A percentile compares a stretch with the other conserved stretches of the same genome.
Evolutionary conservation across 2,113 vertebrate genomes (phyloP).

Genomic region (Aix galericulata): DNA sequence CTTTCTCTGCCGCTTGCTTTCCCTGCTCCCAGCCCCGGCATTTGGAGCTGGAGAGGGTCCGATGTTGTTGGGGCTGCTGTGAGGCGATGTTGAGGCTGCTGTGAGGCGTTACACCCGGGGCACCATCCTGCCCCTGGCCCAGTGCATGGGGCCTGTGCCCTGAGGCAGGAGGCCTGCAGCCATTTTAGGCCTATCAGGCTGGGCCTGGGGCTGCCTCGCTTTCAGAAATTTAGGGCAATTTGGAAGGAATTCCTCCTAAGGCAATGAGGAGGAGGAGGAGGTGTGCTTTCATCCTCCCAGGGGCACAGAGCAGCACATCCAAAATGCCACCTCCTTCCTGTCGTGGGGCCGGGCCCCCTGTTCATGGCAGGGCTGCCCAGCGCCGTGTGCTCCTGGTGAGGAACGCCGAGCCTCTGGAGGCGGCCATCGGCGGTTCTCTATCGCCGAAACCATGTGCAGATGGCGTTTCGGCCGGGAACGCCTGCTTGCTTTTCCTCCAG

Average conservation of each 20-base stretch:
- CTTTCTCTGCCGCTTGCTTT: neutral
- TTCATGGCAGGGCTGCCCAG: neutral
- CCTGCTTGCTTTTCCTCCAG: neutral
- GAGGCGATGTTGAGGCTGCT: neutral
- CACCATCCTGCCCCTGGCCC: neutral
- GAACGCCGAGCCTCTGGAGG: neutral
- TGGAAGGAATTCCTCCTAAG: neutral
- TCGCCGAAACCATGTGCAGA: slow-evolving; percentile 57
- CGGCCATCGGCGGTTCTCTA: neutral
- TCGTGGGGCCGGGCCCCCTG: neutral
- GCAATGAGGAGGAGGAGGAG: neutral
- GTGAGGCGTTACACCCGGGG: neutral
- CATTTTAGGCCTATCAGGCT: neutral
- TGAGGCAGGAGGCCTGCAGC: neutral
- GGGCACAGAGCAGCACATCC: neutral
- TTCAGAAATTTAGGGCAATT: neutral
- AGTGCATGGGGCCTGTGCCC: neutral
- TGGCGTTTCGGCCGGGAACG: neutral
- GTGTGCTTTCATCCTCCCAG: neutral
- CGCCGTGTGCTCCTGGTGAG: neutral
- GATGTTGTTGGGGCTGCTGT: neutral
- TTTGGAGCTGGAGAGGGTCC: fast-evolving
- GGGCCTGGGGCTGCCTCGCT: neutral
- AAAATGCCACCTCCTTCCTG: neutral
- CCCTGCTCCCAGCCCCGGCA: neutral